These are phyloP conservation scores for Acanthurus lineatus DNA, from an alignment of 2,797 vertebrate genomes.

Conservation along the genomic window DNA sequence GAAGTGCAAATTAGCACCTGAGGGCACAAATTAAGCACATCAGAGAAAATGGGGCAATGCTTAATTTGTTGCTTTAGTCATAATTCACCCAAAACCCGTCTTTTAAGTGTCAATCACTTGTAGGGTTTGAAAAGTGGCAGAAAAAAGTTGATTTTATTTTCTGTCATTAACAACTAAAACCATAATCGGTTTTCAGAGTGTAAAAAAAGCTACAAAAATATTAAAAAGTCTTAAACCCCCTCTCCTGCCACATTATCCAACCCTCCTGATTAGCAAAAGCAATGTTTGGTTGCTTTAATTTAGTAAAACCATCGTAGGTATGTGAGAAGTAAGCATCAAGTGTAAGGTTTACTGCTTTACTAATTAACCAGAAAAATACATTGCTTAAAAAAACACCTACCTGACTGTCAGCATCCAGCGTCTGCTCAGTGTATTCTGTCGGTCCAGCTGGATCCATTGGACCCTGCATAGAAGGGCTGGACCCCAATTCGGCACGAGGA, in stretches of 20 bases:
- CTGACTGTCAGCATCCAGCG: constrained; percentile 92
- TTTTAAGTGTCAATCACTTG: neutral
- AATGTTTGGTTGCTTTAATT: too few relatives aligned
- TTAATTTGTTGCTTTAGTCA: neutral
- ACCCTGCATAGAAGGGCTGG: constrained; percentile 66
- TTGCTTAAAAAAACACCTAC: constrained; percentile 31
- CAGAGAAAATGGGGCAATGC: neutral
- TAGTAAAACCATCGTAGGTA: too few relatives aligned
- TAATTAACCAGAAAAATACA: neutral
- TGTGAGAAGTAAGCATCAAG: too few relatives aligned
- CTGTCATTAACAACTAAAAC: neutral
- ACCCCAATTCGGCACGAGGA: constrained; percentile 71
- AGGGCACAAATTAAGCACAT: neutral
- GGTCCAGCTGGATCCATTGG: constrained; percentile 71
- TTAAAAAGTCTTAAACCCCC: neutral
- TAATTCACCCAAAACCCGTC: neutral
- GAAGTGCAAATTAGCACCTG: neutral
- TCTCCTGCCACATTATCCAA: too few relatives aligned
- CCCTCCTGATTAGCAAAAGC: too few relatives aligned
- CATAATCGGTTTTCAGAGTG: neutral
- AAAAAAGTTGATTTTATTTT: neutral
- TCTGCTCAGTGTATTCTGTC: constrained; percentile 91
- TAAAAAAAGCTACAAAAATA: neutral
- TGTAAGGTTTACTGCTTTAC: too few relatives aligned
- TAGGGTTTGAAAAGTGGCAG: too few relatives aligned